These are phyloP conservation scores for Umimayanthus chanpuru DNA, from an alignment of 92 coral and sea anemone genomes.

Conservation along the genomic window DNA sequence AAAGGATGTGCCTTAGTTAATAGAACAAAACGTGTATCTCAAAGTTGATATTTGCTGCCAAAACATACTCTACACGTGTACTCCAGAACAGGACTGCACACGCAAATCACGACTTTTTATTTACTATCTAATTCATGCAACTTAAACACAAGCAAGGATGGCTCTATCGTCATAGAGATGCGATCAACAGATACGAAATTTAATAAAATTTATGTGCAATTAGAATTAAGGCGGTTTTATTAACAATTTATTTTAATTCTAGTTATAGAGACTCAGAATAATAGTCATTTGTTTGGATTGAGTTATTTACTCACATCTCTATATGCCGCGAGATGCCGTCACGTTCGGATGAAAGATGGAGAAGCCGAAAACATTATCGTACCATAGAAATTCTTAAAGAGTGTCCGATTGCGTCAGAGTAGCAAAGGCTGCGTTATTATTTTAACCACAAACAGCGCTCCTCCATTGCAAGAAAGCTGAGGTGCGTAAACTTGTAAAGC, in stretches of 20 bases:
- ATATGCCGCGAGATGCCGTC: neutral
- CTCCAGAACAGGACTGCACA: neutral
- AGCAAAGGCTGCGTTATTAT: neutral
- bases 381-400: neutral
- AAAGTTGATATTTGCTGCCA: neutral
- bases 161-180: neutral
- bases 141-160: neutral
- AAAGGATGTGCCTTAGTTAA: too few species aligned
- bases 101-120: neutral
- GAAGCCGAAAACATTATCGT: neutral
- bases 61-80: neutral
- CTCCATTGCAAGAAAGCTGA: neutral
- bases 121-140: neutral
- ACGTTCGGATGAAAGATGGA: neutral
- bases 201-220: neutral
- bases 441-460: conserved; percentile 2
- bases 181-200: neutral
- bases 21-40: neutral
- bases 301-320: neutral
- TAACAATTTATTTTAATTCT: neutral
- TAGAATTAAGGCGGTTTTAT: neutral
- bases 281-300: neutral
- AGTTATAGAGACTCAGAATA: neutral
- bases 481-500: neutral
- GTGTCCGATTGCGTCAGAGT: neutral